Base-by-base conservation (phyloP, 2,113 vertebrate species). In the Oncorhynchus clarkii region DNA sequence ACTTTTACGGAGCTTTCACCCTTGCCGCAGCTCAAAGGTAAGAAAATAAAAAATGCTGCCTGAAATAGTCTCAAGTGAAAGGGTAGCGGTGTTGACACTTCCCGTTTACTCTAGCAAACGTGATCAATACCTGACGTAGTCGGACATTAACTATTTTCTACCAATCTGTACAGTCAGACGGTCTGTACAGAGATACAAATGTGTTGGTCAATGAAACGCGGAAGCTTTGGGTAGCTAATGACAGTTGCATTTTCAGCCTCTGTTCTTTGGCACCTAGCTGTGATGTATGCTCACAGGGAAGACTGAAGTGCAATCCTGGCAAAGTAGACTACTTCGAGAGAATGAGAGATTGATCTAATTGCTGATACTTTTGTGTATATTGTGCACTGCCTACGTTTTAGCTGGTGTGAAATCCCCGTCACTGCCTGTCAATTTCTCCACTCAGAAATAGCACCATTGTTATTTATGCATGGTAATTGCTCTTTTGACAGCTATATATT, bases 11-110 rank as follows among this genome's bases (percentile, higher is more conserved):
- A 99, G 95, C 96, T 99, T 31, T 95, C 94, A 13, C 93, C 95
- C 70, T 90, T 99, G 86, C 97, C 98, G 48, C 96, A 95, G 87
- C 97, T 99, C 88, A 96, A 95, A 97, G 97, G 98, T 96, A 93
- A 90, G 66, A 31, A 29, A 12, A 77, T 70, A 70, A 1, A 6
- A 12, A 16, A 18, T 49, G 14, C 24, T 18, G 4, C 73, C 60
- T 18, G 27, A 57, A 66, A 67, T 34, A 39, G 22, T 11, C 13
- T 20, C 26, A 79, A 72, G 65, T 16, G 27, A 67, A 31, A 29
- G 39, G 39, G 39, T 31, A 16, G 18, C 2, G 2, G 27, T 27
- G 27, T 68, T 34, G 5, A 67, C 27, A 20, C 29, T 34, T 31
- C 29, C 2, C 7, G 0, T 31, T 31, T 31, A 31, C 27, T 29